phyloP scores from a whole-genome alignment of 1,140 invertebrate genomes.

The Drosophila gunungcola region DNA sequence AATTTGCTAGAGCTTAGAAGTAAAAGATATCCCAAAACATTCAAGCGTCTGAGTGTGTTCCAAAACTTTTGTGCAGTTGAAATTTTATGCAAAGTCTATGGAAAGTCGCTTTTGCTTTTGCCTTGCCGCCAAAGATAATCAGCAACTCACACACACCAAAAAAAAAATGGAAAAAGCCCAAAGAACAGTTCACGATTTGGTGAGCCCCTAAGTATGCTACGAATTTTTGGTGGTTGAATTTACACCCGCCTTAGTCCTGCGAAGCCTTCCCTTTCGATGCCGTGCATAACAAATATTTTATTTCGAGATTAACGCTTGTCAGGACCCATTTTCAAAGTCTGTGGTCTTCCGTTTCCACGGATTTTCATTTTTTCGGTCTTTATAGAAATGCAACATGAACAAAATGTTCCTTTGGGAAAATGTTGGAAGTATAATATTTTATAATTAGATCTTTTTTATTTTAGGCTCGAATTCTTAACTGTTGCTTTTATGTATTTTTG shows the following conservation, averaged over 20 bases:
- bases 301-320: constrained; percentile 81
- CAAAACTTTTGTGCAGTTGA: constrained; percentile 26
- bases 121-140: constrained; percentile 72
- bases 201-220: constrained; percentile 68
- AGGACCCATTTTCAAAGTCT: constrained; percentile 27
- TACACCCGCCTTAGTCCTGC: constrained; percentile 25
- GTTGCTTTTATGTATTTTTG: too few relatives aligned
- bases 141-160: constrained; percentile 40
- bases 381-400: constrained; percentile 60
- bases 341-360: constrained; percentile 16
- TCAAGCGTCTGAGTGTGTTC: constrained; percentile 20
- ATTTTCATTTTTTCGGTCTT: constrained; percentile 10
- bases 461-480: too few relatives aligned
- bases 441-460: too few relatives aligned
- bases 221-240: constrained; percentile 70
- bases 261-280: constrained; percentile 17
- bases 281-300: constrained; percentile 73
- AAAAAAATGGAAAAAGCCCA: constrained; percentile 1
- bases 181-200: constrained; percentile 30
- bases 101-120: constrained; percentile 57
- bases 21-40: constrained; percentile 67
- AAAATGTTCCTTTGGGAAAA: neutral
- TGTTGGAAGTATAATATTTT: too few relatives aligned
- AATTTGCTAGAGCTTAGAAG: constrained; percentile 79
- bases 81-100: constrained; percentile 82